Evolutionary conservation across 2,888 invertebrate species (phyloP), one percentile per base, ranked within the genome.

Genomic region (Cheilosia variabilis): DNA sequence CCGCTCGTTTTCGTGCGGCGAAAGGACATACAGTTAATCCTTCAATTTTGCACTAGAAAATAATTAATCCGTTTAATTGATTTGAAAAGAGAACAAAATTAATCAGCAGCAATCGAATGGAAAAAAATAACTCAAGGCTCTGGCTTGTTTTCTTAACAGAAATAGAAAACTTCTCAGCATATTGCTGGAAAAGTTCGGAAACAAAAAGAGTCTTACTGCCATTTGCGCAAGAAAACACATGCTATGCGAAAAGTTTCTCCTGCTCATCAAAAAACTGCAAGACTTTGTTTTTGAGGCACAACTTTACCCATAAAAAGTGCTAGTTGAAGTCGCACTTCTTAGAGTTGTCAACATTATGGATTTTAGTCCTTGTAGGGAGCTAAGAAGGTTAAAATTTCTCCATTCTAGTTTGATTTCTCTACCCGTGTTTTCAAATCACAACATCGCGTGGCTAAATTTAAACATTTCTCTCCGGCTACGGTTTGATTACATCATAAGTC

Each of bases 161-260:
- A 37, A 13, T 37, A 3, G 37, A 37, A 13, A 37, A 68, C 58
- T 58, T 76, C 37, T 52, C 37, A 53, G 13, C 22, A 27, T 13
- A 47, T 31, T 10, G 27, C 22, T 43, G 43, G 6, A 37, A 37
- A 37, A 57, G 34, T 41, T 73, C 22, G 27, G 19, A 4, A 17
- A 75, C 24, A 63, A 2, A n/a, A 31, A 22, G 7, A 27, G 3
- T 50, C 17, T 17, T 7, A 47, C 47, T 47, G 3, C 47, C 31
- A 31, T 34, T 73, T 37, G 45, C 34, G 17, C n/a, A 3, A 19
- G 52, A 53, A 60, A 76, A 68, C 78, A 78, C 63, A 71, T 71
- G 71, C 55, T 63, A 31, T 62, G 10, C 6, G 34, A 7, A 34
- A 10, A 19, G 17, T 63, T 71, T 52, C 17, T 58, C 57, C 71